Conservation (phyloP, 2,113 vertebrate genomes). For the Nyctibius bracteatus region DNA sequence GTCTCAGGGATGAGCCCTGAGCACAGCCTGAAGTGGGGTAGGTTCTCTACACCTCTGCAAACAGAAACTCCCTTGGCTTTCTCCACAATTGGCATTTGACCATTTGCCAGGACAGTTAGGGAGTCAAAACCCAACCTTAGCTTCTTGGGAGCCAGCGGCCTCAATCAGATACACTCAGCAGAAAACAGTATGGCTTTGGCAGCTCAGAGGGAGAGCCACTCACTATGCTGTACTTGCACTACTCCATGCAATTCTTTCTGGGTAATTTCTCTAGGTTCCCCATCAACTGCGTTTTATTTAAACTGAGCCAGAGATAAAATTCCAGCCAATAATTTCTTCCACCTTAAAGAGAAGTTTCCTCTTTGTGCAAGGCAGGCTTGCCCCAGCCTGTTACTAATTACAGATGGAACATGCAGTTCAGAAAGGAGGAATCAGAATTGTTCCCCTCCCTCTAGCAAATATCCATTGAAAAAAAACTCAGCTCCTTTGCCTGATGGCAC, state of each 20-base stretch:
- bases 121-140: not conserved
- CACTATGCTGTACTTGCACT: not conserved
- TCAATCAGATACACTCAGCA: not conserved
- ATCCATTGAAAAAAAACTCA: not conserved
- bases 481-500: not conserved
- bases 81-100: not conserved
- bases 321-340: conserved; percentile 1
- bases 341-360: conserved; percentile 35
- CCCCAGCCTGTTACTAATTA: conserved; percentile 71
- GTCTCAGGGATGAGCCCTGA: not conserved
- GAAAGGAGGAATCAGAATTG: conserved; percentile 40
- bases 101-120: not conserved
- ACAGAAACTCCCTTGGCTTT: not conserved
- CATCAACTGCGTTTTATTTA: not conserved
- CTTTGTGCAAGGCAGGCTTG: conserved; percentile 52
- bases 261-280: not conserved
- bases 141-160: not conserved
- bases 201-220: not conserved
- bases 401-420: conserved; percentile 69
- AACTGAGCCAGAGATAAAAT: not conserved
- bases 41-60: not conserved
- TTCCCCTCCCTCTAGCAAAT: conserved; percentile 40
- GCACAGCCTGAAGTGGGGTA: not conserved
- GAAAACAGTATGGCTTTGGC: accelerated
- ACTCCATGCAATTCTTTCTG: not conserved